phyloP scores from a whole-genome alignment of 2,797 vertebrate species.

The Phyllotis vaccarum region DNA sequence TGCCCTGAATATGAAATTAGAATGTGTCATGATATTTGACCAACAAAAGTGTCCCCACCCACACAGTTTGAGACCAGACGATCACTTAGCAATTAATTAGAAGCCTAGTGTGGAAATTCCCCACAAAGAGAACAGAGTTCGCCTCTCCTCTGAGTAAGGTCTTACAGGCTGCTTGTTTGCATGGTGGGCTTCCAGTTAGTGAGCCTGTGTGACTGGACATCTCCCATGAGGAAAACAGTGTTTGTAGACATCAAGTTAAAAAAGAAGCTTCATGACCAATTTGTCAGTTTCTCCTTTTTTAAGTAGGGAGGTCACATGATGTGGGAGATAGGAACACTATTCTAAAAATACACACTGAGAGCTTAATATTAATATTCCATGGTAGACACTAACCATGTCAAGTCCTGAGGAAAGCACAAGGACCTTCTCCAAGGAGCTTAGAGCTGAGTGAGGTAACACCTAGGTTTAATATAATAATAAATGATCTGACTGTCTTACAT shows the following conservation, averaged over 20 bases:
- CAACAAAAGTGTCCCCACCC: slow-evolving; percentile 89
- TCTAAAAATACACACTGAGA: neutral
- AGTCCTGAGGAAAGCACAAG: neutral
- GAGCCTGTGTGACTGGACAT: neutral
- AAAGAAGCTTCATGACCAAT: neutral
- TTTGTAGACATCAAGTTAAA: neutral
- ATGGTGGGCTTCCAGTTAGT: slow-evolving; percentile 78
- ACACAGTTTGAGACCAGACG: slow-evolving; percentile 83
- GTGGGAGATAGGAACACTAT: neutral
- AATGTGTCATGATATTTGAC: slow-evolving; percentile 85
- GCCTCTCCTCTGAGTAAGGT: slow-evolving; percentile 73
- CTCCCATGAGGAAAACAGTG: neutral
- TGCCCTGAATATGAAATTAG: slow-evolving; percentile 70
- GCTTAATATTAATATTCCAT: neutral
- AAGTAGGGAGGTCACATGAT: neutral
- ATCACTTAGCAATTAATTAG: slow-evolving; percentile 81
- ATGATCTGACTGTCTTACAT: neutral
- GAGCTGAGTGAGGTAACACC: neutral
- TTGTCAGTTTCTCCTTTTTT: slow-evolving; percentile 3
- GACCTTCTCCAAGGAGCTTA: neutral
- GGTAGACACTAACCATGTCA: neutral
- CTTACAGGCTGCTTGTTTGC: slow-evolving; percentile 57
- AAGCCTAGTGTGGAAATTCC: slow-evolving; percentile 87
- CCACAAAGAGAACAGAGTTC: slow-evolving; percentile 85
- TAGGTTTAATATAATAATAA: neutral